Evolutionary conservation across 2,888 invertebrate species (phyloP), one percentile per base, ranked within the genome.

Genomic region (Cylloceria caligata): DNA sequence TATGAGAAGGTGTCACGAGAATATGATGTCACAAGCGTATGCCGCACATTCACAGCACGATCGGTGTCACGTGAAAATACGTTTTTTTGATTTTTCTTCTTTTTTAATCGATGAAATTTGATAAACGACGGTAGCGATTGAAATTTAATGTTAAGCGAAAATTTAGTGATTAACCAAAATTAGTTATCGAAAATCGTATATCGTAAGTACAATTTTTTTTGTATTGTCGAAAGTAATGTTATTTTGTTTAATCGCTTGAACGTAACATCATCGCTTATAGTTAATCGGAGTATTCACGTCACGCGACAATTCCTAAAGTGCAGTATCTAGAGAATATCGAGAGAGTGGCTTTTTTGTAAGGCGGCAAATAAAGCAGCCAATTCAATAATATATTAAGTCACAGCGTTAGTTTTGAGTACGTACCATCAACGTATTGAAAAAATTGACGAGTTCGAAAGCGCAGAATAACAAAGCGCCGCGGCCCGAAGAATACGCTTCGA

Each of bases 141-240:
- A 55, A 72, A 78, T 75, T 36, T 34, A 65, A 62, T 57, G 49
- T 57, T n/a, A 42, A 78, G 52, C 19, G 13, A 72, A 13, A 9
- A 75, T 81, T 80, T 80, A 80, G 68, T 69, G 72, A 83, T 84
- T 85, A 84, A 83, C 83, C 80, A 85, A 86, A 81, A 75, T 84
- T 84, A 84, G 83, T 83, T 86, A 85, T 85, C 85, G 85, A 86
- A 84, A 34, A 72, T 62, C 21, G 19, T 68, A 69, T 13, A 62
- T 45, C 19, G 62, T 60, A 72, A 60, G 74, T 60, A 62, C 21
- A 21, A 68, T 52, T 65, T 68, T 77, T 80, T 76, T 21, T 45
- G n/a, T 36, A 77, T 30, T 42, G 2, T 27, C 11, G 62, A 13
- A 13, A 62, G 30, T 67, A 55, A 30, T 55, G 67, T 52, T 24